These are phyloP conservation scores for Mantis religiosa DNA, from an alignment of 2,888 invertebrate species.

Conservation along the genomic window DNA sequence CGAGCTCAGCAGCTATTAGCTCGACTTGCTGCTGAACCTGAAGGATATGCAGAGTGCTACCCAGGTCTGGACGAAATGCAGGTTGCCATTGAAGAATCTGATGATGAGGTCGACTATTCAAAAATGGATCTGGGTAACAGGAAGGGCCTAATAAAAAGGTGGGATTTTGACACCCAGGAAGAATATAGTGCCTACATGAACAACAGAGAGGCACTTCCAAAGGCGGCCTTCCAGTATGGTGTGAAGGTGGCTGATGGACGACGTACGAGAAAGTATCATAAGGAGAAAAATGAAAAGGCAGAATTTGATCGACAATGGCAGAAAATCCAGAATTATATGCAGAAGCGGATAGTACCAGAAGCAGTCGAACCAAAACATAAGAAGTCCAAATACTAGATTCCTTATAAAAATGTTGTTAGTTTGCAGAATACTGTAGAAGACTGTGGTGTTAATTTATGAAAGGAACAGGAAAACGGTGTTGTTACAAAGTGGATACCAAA, in stretches of 20 bases:
- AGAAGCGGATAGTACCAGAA: slow-evolving; percentile 67
- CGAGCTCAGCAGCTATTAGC: slow-evolving; percentile 54
- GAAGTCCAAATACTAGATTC: slow-evolving; percentile 57
- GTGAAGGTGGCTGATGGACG: slow-evolving; percentile 98
- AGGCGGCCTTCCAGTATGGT: slow-evolving; percentile 99
- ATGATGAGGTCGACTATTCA: slow-evolving; percentile 97
- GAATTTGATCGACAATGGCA: slow-evolving; percentile 97
- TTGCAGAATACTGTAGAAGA: not conserved
- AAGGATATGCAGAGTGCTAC: slow-evolving; percentile 97
- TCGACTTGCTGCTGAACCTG: slow-evolving; percentile 79
- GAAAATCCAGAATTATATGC: slow-evolving; percentile 89
- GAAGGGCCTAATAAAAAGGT: slow-evolving; percentile 81
- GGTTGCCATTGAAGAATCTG: slow-evolving; percentile 96
- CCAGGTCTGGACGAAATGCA: slow-evolving; percentile 93
- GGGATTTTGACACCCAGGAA: slow-evolving; percentile 99
- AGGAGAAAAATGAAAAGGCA: slow-evolving; percentile 92
- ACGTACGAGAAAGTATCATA: slow-evolving; percentile 86
- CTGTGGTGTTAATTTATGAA: too few species aligned
- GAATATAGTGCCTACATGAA: slow-evolving; percentile 99
- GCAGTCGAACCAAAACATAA: slow-evolving; percentile 53
- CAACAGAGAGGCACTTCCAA: slow-evolving; percentile 94
- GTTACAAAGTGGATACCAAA: too few species aligned
- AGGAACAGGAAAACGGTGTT: too few species aligned
- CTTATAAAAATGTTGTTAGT: not conserved
- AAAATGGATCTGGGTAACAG: slow-evolving; percentile 99